These are phyloP conservation scores for Hiodon alosoides DNA, from an alignment of 2,113 vertebrate genomes.

Conservation along the genomic window DNA sequence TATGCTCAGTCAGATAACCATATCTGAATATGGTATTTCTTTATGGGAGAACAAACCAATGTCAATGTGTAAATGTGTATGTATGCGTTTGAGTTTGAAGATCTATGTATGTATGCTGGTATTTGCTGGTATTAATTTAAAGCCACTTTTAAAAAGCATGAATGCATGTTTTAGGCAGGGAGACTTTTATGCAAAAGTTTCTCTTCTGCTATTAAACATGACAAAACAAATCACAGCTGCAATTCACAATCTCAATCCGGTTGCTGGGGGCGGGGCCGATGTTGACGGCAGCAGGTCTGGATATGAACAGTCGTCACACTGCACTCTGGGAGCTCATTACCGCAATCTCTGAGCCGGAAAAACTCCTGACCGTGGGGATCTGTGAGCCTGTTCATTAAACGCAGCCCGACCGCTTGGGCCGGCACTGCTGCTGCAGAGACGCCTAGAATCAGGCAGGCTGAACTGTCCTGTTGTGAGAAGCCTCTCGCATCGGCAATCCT, in stretches of 20 bases:
- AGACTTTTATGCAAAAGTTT: background rate
- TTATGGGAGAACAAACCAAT: background rate
- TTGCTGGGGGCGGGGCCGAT: conserved; percentile 27
- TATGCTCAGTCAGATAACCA: too few species aligned
- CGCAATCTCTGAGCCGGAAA: conserved; percentile 46
- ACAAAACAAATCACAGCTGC: conserved; percentile 14
- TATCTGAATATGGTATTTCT: background rate
- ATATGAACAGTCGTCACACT: conserved; percentile 41
- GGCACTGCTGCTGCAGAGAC: conserved; percentile 32
- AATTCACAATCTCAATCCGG: conserved; percentile 28
- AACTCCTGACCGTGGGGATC: conserved; percentile 38
- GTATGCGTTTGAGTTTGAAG: background rate
- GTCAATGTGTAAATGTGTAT: background rate
- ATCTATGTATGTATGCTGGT: background rate
- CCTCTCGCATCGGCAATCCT: background rate
- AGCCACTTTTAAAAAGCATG: conserved; percentile 10
- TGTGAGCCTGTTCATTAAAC: conserved; percentile 54
- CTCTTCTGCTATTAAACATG: background rate
- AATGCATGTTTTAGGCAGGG: background rate
- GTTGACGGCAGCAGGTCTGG: conserved; percentile 24
- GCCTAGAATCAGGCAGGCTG: conserved; percentile 31
- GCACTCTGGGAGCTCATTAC: conserved; percentile 69
- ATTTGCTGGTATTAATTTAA: background rate
- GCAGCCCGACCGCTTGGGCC: conserved; percentile 28
- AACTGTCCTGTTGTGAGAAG: conserved; percentile 43